Percentiles rank a stretch among this genome's conserved stretches.
Conservation (phyloP, 2,797 vertebrate genomes). For the Coreius guichenoti region DNA sequence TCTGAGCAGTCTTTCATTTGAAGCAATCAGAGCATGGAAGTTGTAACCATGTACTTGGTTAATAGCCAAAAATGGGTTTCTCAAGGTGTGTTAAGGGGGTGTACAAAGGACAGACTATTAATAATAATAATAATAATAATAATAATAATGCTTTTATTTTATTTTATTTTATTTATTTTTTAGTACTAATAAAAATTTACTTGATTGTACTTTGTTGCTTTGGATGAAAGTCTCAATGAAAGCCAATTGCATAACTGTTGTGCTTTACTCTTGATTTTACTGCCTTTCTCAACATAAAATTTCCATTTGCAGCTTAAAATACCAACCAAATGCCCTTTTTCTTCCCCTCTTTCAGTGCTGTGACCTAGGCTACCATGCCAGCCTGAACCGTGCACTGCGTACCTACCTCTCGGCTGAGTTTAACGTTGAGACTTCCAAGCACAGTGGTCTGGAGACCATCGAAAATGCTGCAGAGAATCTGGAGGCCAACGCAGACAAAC, state of each 20-base stretch:
- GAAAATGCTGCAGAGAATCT: slow-evolving; percentile 93
- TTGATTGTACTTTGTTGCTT: background rate
- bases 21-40: slow-evolving; percentile 10
- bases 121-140: background rate
- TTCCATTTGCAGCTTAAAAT: background rate
- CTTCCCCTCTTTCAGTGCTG: slow-evolving; percentile 85
- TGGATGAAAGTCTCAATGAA: background rate
- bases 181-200: background rate
- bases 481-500: slow-evolving; percentile 94
- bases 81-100: background rate
- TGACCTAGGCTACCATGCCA: slow-evolving; percentile 97
- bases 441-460: slow-evolving; percentile 90
- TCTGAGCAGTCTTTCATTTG: slow-evolving; percentile 10
- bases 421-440: slow-evolving; percentile 94
- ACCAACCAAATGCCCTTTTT: background rate
- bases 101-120: background rate
- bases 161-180: background rate
- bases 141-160: background rate
- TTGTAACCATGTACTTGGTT: background rate
- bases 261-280: background rate
- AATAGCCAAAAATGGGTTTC: background rate
- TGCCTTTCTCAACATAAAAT: background rate
- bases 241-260: background rate
- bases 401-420: slow-evolving; percentile 96
- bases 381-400: slow-evolving; percentile 91